phyloP scores from a whole-genome alignment of 2,888 invertebrate species.

The Pollenia angustigena region DNA sequence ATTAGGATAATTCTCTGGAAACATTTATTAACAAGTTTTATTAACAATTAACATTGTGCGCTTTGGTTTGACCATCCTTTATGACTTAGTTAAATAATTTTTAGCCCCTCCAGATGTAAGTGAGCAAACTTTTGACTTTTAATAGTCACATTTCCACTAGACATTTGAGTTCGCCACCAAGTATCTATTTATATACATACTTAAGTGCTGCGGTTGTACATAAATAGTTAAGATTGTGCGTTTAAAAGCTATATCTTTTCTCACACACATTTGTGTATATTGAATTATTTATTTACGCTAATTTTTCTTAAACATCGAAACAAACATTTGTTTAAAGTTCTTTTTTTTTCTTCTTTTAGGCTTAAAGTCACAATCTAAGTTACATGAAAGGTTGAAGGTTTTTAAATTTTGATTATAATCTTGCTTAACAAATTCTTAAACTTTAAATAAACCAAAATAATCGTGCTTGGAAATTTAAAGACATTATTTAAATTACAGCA shows the following conservation, averaged over 20 bases:
- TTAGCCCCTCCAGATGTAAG: not conserved
- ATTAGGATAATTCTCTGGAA: too few species aligned
- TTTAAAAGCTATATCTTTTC: not conserved
- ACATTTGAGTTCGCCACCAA: slow-evolving; percentile 5
- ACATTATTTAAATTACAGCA: slow-evolving; percentile 68
- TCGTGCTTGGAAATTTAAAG: slow-evolving; percentile 65
- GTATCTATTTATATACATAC: too few species aligned
- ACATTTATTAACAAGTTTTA: too few species aligned
- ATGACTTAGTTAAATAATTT: not conserved
- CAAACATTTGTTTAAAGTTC: slow-evolving; percentile 13
- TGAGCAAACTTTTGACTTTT: not conserved
- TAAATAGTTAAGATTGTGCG: not conserved
- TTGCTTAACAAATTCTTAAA: slow-evolving; percentile 42
- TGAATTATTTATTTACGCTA: slow-evolving; percentile 12
- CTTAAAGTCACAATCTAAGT: slow-evolving; percentile 13
- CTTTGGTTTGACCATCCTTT: too few species aligned
- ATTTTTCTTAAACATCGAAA: slow-evolving; percentile 19
- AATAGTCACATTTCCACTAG: not conserved
- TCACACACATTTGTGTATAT: not conserved
- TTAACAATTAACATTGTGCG: too few species aligned
- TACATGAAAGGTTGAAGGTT: slow-evolving; percentile 6
- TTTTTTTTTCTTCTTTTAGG: not conserved
- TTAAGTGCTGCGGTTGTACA: not conserved
- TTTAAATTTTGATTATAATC: slow-evolving; percentile 27
- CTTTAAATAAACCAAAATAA: slow-evolving; percentile 67